These are phyloP conservation scores for Lycophotia porphyrea DNA, from an alignment of 2,888 invertebrate genomes.

Conservation along the genomic window DNA sequence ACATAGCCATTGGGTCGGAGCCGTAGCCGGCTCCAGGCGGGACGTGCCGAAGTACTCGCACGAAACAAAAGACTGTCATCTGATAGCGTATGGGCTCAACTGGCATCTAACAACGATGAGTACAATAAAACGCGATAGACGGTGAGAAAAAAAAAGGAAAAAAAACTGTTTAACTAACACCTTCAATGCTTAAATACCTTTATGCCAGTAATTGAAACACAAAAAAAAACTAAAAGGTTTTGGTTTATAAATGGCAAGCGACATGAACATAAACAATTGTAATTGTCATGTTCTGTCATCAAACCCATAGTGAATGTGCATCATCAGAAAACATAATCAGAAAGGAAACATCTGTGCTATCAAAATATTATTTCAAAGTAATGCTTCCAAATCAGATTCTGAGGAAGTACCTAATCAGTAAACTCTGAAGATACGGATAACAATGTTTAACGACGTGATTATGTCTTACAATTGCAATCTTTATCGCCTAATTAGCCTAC, in stretches of 20 bases:
- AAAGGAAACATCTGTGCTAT: conserved; percentile 14
- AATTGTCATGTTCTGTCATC: conserved; percentile 13
- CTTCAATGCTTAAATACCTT: background rate
- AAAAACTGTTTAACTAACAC: conserved; percentile 11
- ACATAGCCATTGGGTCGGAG: conserved; percentile 67
- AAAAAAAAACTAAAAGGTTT: conserved; percentile 8
- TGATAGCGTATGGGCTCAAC: conserved; percentile 71
- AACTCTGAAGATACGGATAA: conserved; percentile 46
- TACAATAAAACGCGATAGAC: conserved; percentile 40
- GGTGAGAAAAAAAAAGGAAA: conserved; percentile 4
- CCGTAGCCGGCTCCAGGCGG: conserved; percentile 62
- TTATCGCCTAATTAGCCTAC: conserved; percentile 32
- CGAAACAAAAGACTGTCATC: conserved; percentile 84
- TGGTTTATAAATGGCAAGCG: background rate
- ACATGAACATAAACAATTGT: conserved; percentile 1
- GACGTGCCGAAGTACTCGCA: conserved; percentile 80
- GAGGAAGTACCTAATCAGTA: conserved; percentile 43
- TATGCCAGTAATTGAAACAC: conserved; percentile 15
- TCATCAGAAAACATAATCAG: too few species aligned
- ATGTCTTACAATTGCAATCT: conserved; percentile 23
- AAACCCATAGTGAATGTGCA: too few species aligned
- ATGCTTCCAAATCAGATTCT: conserved; percentile 35
- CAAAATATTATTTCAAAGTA: conserved; percentile 22
- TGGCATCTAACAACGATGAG: conserved; percentile 42
- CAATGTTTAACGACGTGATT: conserved; percentile 41